Conservation (phyloP, 1,140 invertebrate species). For the Drosophila repleta region DNA sequence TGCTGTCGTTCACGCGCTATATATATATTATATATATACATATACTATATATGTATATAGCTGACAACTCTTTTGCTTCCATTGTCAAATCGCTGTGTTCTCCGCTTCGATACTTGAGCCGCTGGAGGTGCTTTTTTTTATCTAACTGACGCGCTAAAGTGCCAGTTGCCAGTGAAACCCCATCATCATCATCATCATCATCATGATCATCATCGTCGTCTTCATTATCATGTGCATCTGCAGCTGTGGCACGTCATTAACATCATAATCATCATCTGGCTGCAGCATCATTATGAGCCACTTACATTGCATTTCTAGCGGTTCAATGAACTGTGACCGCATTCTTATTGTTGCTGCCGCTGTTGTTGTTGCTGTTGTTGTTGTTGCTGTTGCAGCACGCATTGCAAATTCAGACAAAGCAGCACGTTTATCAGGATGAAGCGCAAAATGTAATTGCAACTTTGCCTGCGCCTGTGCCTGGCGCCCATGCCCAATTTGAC, state of each 20-base stretch:
- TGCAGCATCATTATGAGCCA: conserved; percentile 21
- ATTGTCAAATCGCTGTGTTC: conserved; percentile 13
- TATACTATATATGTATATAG: too few relatives aligned
- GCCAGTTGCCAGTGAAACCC: conserved; percentile 22
- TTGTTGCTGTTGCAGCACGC: conserved; percentile 47
- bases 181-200: conserved; percentile 15
- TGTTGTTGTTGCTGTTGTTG: not conserved
- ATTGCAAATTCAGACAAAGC: conserved; percentile 55
- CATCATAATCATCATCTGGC: conserved; percentile 13
- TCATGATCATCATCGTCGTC: not conserved
- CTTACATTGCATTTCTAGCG: conserved; percentile 60
- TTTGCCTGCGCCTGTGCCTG: conserved; percentile 34
- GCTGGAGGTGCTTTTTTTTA: conserved; percentile 38
- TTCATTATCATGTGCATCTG: not conserved
- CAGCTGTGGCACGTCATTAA: conserved; percentile 8
- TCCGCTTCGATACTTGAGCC: conserved; percentile 36
- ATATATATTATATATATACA: too few relatives aligned
- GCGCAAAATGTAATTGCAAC: conserved; percentile 49
- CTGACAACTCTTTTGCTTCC: not conserved
- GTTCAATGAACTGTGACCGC: conserved; percentile 76
- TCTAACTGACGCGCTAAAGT: conserved; percentile 22
- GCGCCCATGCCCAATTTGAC: conserved; percentile 4
- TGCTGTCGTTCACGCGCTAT: not conserved
- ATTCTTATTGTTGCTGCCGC: conserved; percentile 47
- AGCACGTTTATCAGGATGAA: conserved; percentile 45